A percentile compares a stretch with the other conserved stretches of the same genome.
phyloP scores from a whole-genome alignment of 2,888 invertebrate genomes.

The Melangyna quadrimaculata region DNA sequence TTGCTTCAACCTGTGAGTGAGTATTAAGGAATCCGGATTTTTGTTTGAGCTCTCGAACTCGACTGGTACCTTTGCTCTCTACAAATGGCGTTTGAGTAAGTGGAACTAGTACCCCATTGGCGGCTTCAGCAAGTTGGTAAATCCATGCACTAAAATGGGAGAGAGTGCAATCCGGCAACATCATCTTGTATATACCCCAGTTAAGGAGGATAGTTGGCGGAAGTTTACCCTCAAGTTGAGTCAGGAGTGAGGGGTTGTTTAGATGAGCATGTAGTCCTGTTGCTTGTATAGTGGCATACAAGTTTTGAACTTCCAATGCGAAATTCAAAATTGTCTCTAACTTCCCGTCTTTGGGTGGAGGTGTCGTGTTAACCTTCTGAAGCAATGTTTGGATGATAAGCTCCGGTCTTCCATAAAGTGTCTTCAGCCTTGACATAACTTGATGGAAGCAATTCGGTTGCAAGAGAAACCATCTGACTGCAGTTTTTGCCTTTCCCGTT shows the following conservation, averaged over 20 bases:
- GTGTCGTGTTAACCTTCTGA: no score
- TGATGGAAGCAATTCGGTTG: no score
- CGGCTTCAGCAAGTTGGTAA: slow-evolving; percentile 13
- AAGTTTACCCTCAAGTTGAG: slow-evolving; percentile 32
- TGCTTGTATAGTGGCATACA: no score
- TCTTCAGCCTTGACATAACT: no score
- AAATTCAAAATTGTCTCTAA: no score
- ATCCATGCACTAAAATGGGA: slow-evolving; percentile 19
- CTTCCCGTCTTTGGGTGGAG: no score
- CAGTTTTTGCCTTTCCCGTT: background rate
- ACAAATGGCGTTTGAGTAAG: no score
- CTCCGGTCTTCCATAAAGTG: no score
- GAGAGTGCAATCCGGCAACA: slow-evolving; percentile 1
- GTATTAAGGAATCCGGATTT: no score
- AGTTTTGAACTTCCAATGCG: no score
- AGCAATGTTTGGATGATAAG: no score
- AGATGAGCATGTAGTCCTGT: slow-evolving; percentile 7
- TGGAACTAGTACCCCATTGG: background rate
- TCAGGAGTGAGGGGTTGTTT: slow-evolving; percentile 29
- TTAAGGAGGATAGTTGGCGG: slow-evolving; percentile 21
- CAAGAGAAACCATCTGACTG: no score
- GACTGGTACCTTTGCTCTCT: background rate
- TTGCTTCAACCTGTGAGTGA: background rate
- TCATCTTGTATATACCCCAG: slow-evolving; percentile 35
- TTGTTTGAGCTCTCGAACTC: background rate